phyloP scores from a whole-genome alignment of 2,888 invertebrate genomes.

The Plagodis dolabraria region DNA sequence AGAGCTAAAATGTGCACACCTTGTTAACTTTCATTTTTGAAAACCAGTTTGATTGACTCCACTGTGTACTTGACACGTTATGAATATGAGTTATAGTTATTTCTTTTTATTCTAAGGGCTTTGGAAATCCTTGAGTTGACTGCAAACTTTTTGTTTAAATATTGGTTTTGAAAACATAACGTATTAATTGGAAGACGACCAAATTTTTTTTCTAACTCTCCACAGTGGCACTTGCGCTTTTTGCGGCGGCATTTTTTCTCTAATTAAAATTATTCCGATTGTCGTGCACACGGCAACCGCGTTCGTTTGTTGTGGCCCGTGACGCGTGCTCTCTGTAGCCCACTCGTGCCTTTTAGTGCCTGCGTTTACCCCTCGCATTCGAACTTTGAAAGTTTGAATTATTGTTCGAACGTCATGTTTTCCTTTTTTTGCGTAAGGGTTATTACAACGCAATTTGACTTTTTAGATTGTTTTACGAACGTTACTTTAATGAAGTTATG shows the following conservation, averaged over 20 bases:
- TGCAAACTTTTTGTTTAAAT: no score
- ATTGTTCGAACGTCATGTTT: slow-evolving; percentile 63
- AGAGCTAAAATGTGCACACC: no score
- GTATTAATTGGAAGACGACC: background rate
- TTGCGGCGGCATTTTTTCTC: slow-evolving; percentile 78
- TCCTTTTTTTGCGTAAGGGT: slow-evolving; percentile 55
- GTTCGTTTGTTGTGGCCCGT: slow-evolving; percentile 78
- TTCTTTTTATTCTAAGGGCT: no score
- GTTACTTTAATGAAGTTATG: slow-evolving; percentile 8
- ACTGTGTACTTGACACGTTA: no score
- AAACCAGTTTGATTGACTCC: no score
- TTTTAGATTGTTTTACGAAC: slow-evolving; percentile 19
- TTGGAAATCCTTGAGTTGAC: no score
- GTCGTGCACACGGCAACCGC: slow-evolving; percentile 67
- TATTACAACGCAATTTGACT: slow-evolving; percentile 42
- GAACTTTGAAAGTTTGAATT: slow-evolving; percentile 65
- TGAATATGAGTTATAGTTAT: no score
- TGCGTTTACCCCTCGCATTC: slow-evolving; percentile 74
- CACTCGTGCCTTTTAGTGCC: slow-evolving; percentile 81
- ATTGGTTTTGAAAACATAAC: no score
- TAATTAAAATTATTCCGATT: slow-evolving; percentile 84
- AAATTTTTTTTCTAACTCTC: slow-evolving; percentile 15
- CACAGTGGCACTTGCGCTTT: slow-evolving; percentile 61
- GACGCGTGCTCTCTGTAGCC: slow-evolving; percentile 79
- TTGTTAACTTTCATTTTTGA: no score